A percentile compares a stretch with the other conserved stretches of the same genome.
These are phyloP conservation scores for Chaetops frenatus DNA, from an alignment of 2,113 vertebrate genomes.

Conservation along the genomic window DNA sequence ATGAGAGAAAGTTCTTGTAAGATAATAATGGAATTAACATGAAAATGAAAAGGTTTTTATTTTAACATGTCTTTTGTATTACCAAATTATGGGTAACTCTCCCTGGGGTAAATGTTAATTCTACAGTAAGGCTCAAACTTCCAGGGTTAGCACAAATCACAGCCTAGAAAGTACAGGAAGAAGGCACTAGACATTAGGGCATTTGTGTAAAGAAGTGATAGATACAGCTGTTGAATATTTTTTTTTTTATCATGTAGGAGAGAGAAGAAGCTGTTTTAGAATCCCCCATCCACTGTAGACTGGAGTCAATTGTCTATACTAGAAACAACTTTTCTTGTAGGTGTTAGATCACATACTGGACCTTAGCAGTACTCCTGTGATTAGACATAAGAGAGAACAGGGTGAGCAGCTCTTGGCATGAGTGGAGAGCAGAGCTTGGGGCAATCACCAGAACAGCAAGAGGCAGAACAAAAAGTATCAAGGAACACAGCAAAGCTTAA, in stretches of 20 bases:
- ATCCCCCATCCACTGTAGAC: background rate
- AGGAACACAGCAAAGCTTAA: background rate
- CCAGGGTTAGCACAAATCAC: background rate
- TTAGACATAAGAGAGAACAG: background rate
- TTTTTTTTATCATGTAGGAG: background rate
- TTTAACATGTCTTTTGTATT: background rate
- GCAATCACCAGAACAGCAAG: background rate
- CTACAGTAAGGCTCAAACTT: background rate
- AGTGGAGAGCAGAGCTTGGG: background rate
- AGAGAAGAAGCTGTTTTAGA: background rate
- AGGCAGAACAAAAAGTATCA: background rate
- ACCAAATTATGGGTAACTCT: background rate
- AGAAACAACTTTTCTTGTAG: background rate
- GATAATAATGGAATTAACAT: background rate
- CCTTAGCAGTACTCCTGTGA: background rate
- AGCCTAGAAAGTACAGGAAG: background rate
- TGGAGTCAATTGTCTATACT: background rate
- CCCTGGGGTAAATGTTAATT: background rate
- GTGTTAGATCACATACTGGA: background rate
- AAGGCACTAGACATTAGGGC: background rate
- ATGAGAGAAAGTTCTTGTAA: background rate
- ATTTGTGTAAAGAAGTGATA: background rate
- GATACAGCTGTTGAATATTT: background rate
- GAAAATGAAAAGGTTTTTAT: background rate
- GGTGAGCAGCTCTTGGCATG: background rate